Conservation (phyloP, 35 echinoderm and acorn worm genomes). For the Strongylocentrotus purpuratus region DNA sequence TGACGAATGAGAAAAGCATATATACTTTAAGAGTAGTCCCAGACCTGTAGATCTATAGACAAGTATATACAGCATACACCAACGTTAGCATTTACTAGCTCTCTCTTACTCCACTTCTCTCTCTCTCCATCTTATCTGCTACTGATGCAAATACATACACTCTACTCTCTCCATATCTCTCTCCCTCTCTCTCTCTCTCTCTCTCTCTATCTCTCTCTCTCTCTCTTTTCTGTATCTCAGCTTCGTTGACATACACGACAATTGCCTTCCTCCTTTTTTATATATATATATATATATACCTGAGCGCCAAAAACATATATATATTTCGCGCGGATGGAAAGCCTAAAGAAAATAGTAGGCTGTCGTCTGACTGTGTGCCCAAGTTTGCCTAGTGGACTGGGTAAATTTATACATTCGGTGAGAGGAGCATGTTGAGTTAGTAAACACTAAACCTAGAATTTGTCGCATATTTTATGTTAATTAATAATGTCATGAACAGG, state of each 20-base stretch:
- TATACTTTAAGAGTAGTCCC: neutral
- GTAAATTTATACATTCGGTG: neutral
- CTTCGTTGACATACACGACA: slow-evolving; percentile 1
- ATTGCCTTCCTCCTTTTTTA: slow-evolving; percentile 13
- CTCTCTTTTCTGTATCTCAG: neutral
- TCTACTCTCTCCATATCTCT: neutral
- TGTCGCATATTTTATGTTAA: slow-evolving; percentile 19
- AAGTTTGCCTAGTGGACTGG: neutral
- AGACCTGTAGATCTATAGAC: neutral
- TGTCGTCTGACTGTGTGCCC: neutral
- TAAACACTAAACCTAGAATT: neutral
- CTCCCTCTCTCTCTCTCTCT: neutral
- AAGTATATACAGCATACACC: neutral
- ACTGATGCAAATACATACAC: neutral
- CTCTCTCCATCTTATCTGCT: neutral
- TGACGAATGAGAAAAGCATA: neutral
- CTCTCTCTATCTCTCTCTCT: neutral
- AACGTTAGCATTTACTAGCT: neutral
- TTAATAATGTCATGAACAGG: neutral
- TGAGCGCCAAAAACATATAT: slow-evolving; percentile 17
- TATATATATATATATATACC: slow-evolving; percentile 18
- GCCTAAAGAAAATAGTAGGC: neutral
- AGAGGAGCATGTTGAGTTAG: neutral
- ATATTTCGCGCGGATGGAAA: slow-evolving; percentile 16
- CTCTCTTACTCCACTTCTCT: neutral